These are phyloP conservation scores for Eleutherodactylus coqui DNA, from an alignment of 2,797 vertebrate species.

Conservation along the genomic window DNA sequence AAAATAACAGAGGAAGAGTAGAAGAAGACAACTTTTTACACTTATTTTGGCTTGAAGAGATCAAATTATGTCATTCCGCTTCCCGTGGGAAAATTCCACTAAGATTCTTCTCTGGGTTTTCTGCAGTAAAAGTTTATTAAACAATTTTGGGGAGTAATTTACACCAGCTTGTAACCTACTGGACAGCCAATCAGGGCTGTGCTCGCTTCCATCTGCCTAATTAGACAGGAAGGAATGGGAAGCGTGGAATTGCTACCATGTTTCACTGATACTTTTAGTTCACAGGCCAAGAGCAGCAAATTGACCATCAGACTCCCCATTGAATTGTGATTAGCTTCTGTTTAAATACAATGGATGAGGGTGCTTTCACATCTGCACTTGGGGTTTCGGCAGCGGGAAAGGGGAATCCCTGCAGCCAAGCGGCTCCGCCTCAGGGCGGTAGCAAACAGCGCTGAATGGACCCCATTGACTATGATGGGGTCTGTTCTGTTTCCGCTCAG, in stretches of 20 bases:
- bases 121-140: conserved; percentile 3
- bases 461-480: too few species aligned
- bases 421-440: too few species aligned
- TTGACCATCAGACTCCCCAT: not conserved
- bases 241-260: not conserved
- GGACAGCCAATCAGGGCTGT: not conserved
- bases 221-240: not conserved
- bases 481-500: too few species aligned
- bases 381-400: too few species aligned
- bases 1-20: conserved; percentile 15
- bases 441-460: too few species aligned
- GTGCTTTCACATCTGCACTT: too few species aligned
- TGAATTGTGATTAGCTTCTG: not conserved
- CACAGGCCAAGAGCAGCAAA: not conserved
- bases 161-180: not conserved
- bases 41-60: conserved; percentile 21
- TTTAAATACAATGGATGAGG: not conserved
- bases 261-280: not conserved
- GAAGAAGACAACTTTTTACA: not conserved
- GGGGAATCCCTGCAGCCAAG: too few species aligned
- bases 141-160: conserved; percentile 9
- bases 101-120: conserved; percentile 6
- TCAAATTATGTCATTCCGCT: conserved; percentile 31
- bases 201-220: not conserved
- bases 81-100: conserved; percentile 44